These are phyloP conservation scores for Coregonus suidteri DNA, from an alignment of 2,797 vertebrate species.

Conservation along the genomic window DNA sequence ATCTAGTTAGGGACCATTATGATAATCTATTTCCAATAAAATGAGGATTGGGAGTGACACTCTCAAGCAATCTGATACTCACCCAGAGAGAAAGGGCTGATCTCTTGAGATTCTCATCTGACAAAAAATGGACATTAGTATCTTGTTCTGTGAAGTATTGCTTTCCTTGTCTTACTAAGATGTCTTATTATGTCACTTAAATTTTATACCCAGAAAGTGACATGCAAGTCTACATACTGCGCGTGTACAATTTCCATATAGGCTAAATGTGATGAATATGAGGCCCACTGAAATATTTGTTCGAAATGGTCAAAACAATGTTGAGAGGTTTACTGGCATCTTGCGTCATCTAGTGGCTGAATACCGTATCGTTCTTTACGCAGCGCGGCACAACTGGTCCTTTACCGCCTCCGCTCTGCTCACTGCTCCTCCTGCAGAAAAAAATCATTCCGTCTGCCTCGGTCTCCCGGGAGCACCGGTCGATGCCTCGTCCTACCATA, in stretches of 20 bases:
- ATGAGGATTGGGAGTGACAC: conserved; percentile 8
- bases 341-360: conserved; percentile 74
- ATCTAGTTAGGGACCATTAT: background rate
- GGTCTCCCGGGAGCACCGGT: conserved; percentile 72
- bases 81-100: background rate
- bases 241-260: background rate
- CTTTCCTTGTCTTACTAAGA: background rate
- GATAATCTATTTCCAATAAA: background rate
- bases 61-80: conserved; percentile 4
- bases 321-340: conserved; percentile 54
- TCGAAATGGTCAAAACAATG: background rate
- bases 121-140: background rate
- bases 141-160: background rate
- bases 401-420: conserved; percentile 11
- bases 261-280: background rate
- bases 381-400: background rate
- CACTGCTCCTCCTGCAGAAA: conserved; percentile 27
- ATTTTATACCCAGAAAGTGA: background rate
- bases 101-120: conserved; percentile 7
- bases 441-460: conserved; percentile 65
- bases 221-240: background rate
- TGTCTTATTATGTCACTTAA: background rate
- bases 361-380: background rate
- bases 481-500: conserved; percentile 81
- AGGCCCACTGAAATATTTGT: background rate